phyloP scores from a whole-genome alignment of 92 coral and sea anemone genomes.

The Epizoanthus illoricatus region DNA sequence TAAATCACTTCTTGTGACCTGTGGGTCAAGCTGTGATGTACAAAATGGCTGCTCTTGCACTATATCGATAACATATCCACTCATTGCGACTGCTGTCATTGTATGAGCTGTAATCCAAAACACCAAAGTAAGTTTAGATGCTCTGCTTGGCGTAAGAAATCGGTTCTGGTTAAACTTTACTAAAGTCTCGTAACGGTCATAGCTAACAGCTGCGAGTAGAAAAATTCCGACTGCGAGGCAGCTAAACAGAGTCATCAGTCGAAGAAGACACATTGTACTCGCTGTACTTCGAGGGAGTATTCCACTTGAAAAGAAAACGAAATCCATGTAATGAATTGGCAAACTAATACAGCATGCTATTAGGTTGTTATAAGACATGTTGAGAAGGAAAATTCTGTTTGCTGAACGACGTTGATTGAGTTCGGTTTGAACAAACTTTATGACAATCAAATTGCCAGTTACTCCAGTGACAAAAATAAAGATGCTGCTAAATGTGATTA shows the following conservation, averaged over 20 bases:
- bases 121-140: neutral
- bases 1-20: neutral
- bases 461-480: conserved; percentile 33
- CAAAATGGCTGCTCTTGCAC: conserved; percentile 19
- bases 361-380: conserved; percentile 38
- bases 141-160: conserved; percentile 27
- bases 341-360: conserved; percentile 47
- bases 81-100: conserved; percentile 22
- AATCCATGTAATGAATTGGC: conserved; percentile 48
- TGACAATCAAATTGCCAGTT: conserved; percentile 36
- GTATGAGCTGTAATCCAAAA: conserved; percentile 5
- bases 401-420: conserved; percentile 32
- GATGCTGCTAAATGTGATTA: neutral
- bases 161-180: conserved; percentile 49
- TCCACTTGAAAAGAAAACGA: conserved; percentile 34
- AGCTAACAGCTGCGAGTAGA: conserved; percentile 42
- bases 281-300: conserved; percentile 9
- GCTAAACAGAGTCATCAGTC: conserved; percentile 18
- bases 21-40: neutral
- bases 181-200: conserved; percentile 51
- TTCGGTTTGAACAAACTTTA: conserved; percentile 30
- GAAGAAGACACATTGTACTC: conserved; percentile 23
- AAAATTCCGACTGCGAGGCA: conserved; percentile 37
- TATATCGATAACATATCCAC: conserved; percentile 24
- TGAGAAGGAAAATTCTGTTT: conserved; percentile 39